Base-by-base conservation (phyloP, 2,113 vertebrate genomes). In the Cavia porcellus region DNA sequence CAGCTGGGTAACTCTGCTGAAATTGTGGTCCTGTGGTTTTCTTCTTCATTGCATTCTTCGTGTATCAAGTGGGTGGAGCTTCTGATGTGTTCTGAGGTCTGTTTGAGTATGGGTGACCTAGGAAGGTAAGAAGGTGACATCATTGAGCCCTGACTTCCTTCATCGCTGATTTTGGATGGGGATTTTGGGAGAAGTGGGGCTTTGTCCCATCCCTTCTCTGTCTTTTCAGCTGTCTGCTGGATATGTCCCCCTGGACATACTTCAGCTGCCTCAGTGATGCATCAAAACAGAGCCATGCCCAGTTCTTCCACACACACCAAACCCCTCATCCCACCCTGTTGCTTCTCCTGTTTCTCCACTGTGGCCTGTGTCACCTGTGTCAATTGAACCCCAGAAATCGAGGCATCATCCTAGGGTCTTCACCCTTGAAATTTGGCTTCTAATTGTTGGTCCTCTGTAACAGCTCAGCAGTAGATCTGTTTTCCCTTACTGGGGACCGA, bases 11-110 rank as follows among this genome's bases (percentile, higher is more conserved):
- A 74, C 68, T 94, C 86, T 66, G 86, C 47, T 24, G 10, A 95
- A 42, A 50, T 82, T 97, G 89, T 45, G 93, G 97, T 88, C 35
- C 1, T 87, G 96, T 96, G 97, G 95, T 96, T 97, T 98, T 97
- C 88, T 92, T 70, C 88, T 94, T 92, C 90, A 13, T 55, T 85
- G 94, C 93, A 9, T 52, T 95, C 47, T 90, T 86, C 82, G 2
- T 88, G 85, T 25, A 55, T 62, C 59, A 96, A 45, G 88, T 50
- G 13, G 55, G 77, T 42, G 81, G 84, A 45, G 62, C 93, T 96
- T 64, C 1, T 0, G 10, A 77, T 6, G 12, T 13, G 28, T 82
- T 90, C 81, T 55, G 19, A 61, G 28, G 47, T 61, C 80, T 86
- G 59, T 8, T 52, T 85, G 1, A 79, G 1, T 75, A 0, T 14